Percentiles rank a stretch among this genome's conserved stretches.
phyloP scores from a whole-genome alignment of 2,888 invertebrate genomes.

The Eristalis tenax region DNA sequence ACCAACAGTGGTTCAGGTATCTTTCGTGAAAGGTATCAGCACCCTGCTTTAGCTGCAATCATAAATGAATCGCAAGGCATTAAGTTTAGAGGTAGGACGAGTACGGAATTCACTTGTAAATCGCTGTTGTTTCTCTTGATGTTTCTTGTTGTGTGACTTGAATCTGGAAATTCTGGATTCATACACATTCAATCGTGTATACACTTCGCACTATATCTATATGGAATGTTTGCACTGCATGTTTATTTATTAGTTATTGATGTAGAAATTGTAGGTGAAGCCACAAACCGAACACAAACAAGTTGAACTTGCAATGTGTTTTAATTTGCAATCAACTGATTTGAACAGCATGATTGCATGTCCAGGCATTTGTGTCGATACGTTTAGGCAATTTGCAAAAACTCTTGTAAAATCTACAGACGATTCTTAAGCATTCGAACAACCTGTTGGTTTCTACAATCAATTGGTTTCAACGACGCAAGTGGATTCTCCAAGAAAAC shows the following conservation, averaged over 20 bases:
- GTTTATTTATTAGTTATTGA: constrained; percentile 14
- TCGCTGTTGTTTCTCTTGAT: constrained; percentile 77
- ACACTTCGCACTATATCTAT: not conserved
- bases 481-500: too few relatives aligned
- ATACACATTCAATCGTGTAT: constrained; percentile 1
- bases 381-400: too few relatives aligned
- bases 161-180: constrained; percentile 73
- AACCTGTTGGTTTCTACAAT: too few relatives aligned
- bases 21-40: constrained; percentile 80
- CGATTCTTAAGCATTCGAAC: too few relatives aligned
- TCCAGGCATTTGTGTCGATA: too few relatives aligned
- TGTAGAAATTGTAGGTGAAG: not conserved
- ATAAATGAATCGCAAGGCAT: constrained; percentile 80
- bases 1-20: constrained; percentile 77
- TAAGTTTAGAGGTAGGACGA: constrained; percentile 79
- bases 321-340: not conserved
- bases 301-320: not conserved
- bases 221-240: constrained; percentile 54
- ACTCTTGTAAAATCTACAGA: too few relatives aligned
- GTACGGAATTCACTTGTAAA: constrained; percentile 10
- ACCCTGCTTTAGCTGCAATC: constrained; percentile 80
- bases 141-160: constrained; percentile 77
- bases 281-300: not conserved
- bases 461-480: too few relatives aligned
- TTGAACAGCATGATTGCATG: too few relatives aligned